Evolutionary conservation across 2,797 vertebrate genomes (phyloP), one percentile per base, ranked within the genome.

Genomic region (Cottoperca gobio): DNA sequence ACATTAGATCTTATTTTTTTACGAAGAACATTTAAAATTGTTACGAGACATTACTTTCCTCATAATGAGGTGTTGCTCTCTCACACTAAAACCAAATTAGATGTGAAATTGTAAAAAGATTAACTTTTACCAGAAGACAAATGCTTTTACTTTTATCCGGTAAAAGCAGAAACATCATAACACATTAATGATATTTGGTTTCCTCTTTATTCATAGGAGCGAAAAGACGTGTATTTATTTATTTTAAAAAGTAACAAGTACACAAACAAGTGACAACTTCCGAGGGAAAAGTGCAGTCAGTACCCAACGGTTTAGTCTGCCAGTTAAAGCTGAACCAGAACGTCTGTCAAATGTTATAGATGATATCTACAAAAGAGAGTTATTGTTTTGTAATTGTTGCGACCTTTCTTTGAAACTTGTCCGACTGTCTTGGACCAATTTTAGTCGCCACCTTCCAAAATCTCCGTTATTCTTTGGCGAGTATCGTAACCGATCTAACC

Each of bases 51-150:
- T 66, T 1, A 14, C 14, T 35, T 43, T 76, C 23, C 8, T 35
- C n/a, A 24, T 16, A n/a, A 43, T 9, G 17, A 42, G 26, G 4
- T 23, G 28, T 49, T 13, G 12, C 35, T 35, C 16, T 21, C 3
- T 35, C 9, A 48, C 43, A 57, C 21, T 12, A 21, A 23, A 24
- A 54, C 0, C 19, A 54, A 49, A 63, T 26, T 12, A 49, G 33
- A 76, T 54, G 24, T 49, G 33, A 63, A 69, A 69, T 16, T n/a
- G 24, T 46, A 17, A 49, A 7, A 28, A 60, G 37, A 13, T 5
- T 61, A 10, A 55, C 26, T 28, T 68, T 57, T 5, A 24, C 24
- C 42, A 24, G 14, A 28, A 5, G 4, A 10, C 5, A 26, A 49
- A 4, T 42, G 24, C 1, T 11, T 8, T 7, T 6, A 37, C 13